Base-by-base conservation (phyloP, 2,888 invertebrate species). In the Folsomia manolachei region DNA sequence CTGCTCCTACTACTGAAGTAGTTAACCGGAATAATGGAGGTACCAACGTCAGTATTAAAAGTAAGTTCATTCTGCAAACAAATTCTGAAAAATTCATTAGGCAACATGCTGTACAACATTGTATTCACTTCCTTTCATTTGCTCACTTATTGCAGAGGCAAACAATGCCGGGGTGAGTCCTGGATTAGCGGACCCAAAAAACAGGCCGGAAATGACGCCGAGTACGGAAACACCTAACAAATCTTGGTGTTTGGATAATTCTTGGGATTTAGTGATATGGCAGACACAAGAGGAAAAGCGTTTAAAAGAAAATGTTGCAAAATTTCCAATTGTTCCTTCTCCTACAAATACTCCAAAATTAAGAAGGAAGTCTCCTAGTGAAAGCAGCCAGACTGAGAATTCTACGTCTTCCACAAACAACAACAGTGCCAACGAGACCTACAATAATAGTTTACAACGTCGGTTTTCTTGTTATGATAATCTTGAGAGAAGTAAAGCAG, bases 381-480 rank as follows among this genome's bases (percentile, higher is more conserved):
- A 75, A 51, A 74, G 74, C 39, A 77, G 78, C 51, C 79, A 77
- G 25, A 73, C 73, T 24, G 76, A 77, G 24, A 75, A 75, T 24
- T 75, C 77, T 0, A 64, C 75, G 19, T 75, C 71, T 66, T 76
- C 78, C 14, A 71, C 73, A 18, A 74, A 78, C 71, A 76, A 75
- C 60, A 76, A 73, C 27, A 76, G 75, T 27, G 74, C 72, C 24
- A 72, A 71, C 52, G 74, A 75, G n/a, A 71, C 73, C 21, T 75
- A 74, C 66, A 75, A 70, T 24, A n/a, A n/a, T n/a, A 74, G 62
- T 27, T 73, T 76, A 27, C 69, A 74, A 14, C 60, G 79, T 53
- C 71, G 81, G 18, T 81, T 81, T 63, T 81, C 81, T n/a, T 73
- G 80, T 19, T 81, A 81, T 67, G 81, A 81, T 65, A 81, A 81